Percentiles rank a stretch among this genome's conserved stretches.
Evolutionary conservation across 92 coral and sea anemone species (phyloP).

Genomic region (Hydrozoanthus gracilis): DNA sequence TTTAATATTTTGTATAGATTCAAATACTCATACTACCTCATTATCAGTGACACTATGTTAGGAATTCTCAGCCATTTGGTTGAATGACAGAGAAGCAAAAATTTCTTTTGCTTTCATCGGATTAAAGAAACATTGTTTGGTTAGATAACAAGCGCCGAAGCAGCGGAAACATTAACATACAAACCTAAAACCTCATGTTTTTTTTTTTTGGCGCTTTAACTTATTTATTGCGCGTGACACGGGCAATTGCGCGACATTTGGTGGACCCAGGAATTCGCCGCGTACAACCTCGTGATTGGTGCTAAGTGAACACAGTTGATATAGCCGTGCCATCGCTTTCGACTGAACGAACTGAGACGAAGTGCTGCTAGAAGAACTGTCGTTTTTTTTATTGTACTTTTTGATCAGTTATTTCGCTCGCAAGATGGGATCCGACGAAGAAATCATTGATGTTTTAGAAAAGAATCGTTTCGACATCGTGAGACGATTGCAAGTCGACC

Average conservation of each 20-base stretch:
- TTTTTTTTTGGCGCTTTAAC: not conserved
- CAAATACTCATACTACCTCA: no score
- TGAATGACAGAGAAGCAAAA: no score
- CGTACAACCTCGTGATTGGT: conserved; percentile 3
- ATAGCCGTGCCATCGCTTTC: not conserved
- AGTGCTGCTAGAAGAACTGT: not conserved
- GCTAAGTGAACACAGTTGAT: not conserved
- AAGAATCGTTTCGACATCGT: conserved; percentile 74
- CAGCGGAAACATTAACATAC: no score
- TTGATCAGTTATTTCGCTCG: not conserved
- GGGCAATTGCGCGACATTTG: not conserved
- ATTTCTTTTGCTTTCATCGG: not conserved
- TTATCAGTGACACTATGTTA: no score
- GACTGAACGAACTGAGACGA: not conserved
- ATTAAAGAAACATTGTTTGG: not conserved
- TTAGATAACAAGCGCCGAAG: no score
- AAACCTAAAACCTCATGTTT: not conserved
- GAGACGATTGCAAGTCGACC: conserved; percentile 67
- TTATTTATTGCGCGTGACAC: conserved; percentile 4
- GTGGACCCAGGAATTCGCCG: not conserved
- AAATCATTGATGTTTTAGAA: conserved; percentile 50
- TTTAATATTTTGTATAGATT: no score
- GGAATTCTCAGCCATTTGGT: no score
- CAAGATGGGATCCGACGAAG: conserved; percentile 40
- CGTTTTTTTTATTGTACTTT: not conserved